These are phyloP conservation scores for Chymomyza amoena DNA, from an alignment of 2,888 invertebrate species.

Conservation along the genomic window DNA sequence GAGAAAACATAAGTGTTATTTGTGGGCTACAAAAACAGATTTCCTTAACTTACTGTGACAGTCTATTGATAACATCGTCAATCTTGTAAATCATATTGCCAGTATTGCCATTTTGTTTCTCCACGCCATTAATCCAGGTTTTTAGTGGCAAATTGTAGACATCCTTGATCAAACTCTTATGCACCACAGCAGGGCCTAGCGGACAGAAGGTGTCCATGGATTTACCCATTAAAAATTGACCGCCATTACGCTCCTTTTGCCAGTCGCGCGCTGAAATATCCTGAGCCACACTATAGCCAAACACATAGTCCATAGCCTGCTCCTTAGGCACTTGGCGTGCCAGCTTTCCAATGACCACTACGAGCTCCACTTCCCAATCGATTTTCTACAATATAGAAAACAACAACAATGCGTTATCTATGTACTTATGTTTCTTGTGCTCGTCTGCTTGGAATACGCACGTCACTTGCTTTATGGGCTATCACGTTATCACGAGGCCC, in stretches of 20 bases:
- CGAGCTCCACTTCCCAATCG: conserved; percentile 93
- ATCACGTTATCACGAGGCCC: conserved; percentile 86
- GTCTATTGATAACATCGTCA: conserved; percentile 85
- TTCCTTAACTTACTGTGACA: conserved; percentile 83
- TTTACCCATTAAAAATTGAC: conserved; percentile 88
- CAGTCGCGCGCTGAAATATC: conserved; percentile 93
- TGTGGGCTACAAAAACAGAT: neutral
- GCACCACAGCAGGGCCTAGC: conserved; percentile 89
- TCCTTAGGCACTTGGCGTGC: conserved; percentile 84
- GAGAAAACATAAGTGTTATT: neutral
- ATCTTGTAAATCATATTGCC: conserved; percentile 88
- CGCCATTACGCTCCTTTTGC: conserved; percentile 82
- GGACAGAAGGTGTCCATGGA: conserved; percentile 94
- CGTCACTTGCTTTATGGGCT: conserved; percentile 83
- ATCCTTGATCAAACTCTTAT: conserved; percentile 85
- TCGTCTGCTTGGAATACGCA: conserved; percentile 72
- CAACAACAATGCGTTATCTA: conserved; percentile 1
- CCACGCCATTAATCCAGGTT: conserved; percentile 86
- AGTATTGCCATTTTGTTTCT: conserved; percentile 90
- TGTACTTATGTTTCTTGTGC: neutral
- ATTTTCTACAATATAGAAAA: conserved; percentile 81
- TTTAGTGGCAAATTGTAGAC: conserved; percentile 85
- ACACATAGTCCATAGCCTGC: conserved; percentile 86
- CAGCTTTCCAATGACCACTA: conserved; percentile 80
- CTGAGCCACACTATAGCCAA: conserved; percentile 92